phyloP scores from a whole-genome alignment of 2,888 invertebrate genomes.

The Patella ulyssiponensis region DNA sequence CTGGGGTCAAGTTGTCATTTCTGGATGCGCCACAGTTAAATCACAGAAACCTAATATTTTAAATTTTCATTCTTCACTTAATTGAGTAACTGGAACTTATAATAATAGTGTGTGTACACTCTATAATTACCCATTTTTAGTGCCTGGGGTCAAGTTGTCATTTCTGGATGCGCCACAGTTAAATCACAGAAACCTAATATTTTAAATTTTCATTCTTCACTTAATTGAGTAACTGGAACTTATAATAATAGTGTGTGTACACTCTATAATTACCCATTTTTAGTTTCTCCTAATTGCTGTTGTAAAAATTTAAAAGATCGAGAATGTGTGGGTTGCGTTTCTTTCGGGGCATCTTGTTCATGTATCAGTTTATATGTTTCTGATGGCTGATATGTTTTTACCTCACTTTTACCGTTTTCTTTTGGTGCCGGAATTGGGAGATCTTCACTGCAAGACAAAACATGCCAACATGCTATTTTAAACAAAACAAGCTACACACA shows the following conservation, averaged over 20 bases:
- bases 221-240: too few species aligned
- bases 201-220: too few species aligned
- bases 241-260: not conserved
- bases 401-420: slow-evolving; percentile 12
- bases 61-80: too few species aligned
- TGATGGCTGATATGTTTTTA: slow-evolving; percentile 55
- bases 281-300: slow-evolving; percentile 45
- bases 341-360: slow-evolving; percentile 49
- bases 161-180: too few species aligned
- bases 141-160: too few species aligned
- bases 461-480: slow-evolving; percentile 11
- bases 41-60: too few species aligned
- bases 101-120: not conserved
- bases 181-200: too few species aligned
- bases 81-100: not conserved
- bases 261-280: not conserved
- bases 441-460: slow-evolving; percentile 16
- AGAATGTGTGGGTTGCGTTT: slow-evolving; percentile 54
- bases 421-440: slow-evolving; percentile 21
- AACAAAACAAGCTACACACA: too few species aligned
- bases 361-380: slow-evolving; percentile 63
- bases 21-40: too few species aligned
- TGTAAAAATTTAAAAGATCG: slow-evolving; percentile 61
- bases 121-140: not conserved
- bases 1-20: too few species aligned